Evolutionary conservation across 2,888 invertebrate species (phyloP), one percentile per base, ranked within the genome.

Genomic region (Sympetrum striolatum): DNA sequence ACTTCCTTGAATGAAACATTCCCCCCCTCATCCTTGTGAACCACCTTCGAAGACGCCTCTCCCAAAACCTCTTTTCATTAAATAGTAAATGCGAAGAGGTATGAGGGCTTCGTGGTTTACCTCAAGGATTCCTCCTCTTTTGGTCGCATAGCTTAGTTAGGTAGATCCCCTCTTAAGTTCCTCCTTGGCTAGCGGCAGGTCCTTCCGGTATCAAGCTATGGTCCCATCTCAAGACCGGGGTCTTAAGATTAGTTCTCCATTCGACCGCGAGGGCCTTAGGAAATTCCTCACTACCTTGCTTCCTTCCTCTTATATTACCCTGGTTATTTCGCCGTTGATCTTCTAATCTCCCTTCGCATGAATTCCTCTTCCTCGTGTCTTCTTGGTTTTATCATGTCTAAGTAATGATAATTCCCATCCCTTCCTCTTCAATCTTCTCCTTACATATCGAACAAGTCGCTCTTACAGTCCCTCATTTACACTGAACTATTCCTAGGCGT

Each of bases 191-290:
- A 35, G 35, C 8, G n/a, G 10, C 18, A 58, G 82, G 37, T 58
- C 37, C 86, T 86, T 86, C 86, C 86, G 86, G 86, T 60, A 37
- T 86, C 58, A 35, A 86, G 60, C 82, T 58, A 58, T 35, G 82
- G 37, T 22, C 58, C 35, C n/a, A 31, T 37, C 60, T 53, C 6
- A 25, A 53, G 31, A 31, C 35, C 53, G 48, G 86, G n/a, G 60
- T 86, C 60, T 60, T 35, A 37, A 60, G 86, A 86, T 82, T 82
- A 82, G 31, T 53, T 86, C 86, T 60, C 53, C 58, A 82, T 82
- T 86, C 37, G 86, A 58, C 86, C 86, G 10, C 31, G 31, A 73
- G 12, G 64, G 64, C 53, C 64, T 64, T 22, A 64, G 64, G 73
- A 73, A 15, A 53, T 58, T 31, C 39, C 82, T 58, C 58, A 25